Base-by-base conservation (phyloP, 2,888 invertebrate species). In the Chymomyza procnemis region DNA sequence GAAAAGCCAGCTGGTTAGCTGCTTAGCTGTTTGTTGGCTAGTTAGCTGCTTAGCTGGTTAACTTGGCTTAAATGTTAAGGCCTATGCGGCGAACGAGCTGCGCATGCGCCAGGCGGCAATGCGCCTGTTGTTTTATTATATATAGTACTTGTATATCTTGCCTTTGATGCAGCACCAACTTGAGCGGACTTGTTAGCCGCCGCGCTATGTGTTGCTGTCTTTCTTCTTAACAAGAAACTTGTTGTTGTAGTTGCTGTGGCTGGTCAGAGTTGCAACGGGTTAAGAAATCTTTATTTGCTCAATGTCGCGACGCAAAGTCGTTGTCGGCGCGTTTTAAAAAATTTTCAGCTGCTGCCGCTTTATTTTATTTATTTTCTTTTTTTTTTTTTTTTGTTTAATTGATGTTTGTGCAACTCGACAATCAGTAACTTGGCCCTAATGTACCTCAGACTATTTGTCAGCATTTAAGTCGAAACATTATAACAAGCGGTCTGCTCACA, bases 211-310 rank as follows among this genome's bases (percentile, higher is more conserved):
- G 34, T 19, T 78, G 78, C 80, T 83, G 83, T 82, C 78, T 66
- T 41, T 66, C 60, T 18, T 66, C 55, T 86, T 84, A 86, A 86
- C 82, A 73, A 86, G 82, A 84, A 85, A 85, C 85, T 86, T 84
- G 87, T 84, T 84, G 34, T 41, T 41, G n/a, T n/a, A n/a, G 34
- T 41, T 41, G 34, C 14, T 41, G 21, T 14, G 14, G 30, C 14
- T 26, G 26, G 26, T 26, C 26, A 26, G 19, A 85, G 86, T 76
- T 83, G 87, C 82, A 85, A 75, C 76, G 85, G 85, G 83, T 78
- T 82, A 66, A 69, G 66, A 72, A 75, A 69, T 70, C 69, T 61
- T 58, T 83, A 74, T 86, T 84, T 84, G 69, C 69, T 21, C 61
- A 62, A 54, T 26, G 79, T 74, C 79, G 85, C 85, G 79, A 79